Evolutionary conservation across 2,888 invertebrate species (phyloP).

Genomic region (Cephus rjabovi): DNA sequence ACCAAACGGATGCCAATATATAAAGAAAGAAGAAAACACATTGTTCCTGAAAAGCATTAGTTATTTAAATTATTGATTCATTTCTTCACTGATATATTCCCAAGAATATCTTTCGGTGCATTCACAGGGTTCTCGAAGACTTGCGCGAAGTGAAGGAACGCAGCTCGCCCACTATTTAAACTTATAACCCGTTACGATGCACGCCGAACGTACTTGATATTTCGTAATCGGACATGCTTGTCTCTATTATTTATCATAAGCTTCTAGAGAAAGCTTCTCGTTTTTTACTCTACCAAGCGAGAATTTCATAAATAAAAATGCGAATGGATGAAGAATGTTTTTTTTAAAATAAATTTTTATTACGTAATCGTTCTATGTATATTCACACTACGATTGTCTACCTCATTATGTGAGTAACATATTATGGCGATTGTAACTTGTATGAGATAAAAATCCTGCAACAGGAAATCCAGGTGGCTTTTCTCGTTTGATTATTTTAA

Average conservation of each 20-base stretch:
- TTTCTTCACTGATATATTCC: not conserved
- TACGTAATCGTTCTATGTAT: not conserved
- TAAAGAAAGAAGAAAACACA: not conserved
- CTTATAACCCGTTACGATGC: too few species aligned
- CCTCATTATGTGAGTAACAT: not conserved
- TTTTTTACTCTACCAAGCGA: not conserved
- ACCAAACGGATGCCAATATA: too few species aligned
- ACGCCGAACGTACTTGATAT: not conserved
- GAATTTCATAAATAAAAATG: not conserved
- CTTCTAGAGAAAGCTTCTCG: not conserved
- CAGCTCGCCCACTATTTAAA: too few species aligned
- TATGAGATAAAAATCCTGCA: not conserved
- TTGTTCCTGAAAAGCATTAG: not conserved
- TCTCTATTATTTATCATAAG: not conserved
- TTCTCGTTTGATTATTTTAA: not conserved
- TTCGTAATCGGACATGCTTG: not conserved
- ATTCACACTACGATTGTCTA: not conserved
- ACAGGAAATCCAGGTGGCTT: not conserved
- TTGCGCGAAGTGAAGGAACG: too few species aligned
- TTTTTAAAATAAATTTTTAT: not conserved
- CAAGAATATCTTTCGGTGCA: not conserved
- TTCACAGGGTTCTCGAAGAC: not conserved
- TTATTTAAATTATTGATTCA: not conserved
- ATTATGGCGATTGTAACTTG: not conserved
- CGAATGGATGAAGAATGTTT: not conserved